phyloP scores from a whole-genome alignment of 2,113 vertebrate genomes.

The Paramormyrops kingsleyae region DNA sequence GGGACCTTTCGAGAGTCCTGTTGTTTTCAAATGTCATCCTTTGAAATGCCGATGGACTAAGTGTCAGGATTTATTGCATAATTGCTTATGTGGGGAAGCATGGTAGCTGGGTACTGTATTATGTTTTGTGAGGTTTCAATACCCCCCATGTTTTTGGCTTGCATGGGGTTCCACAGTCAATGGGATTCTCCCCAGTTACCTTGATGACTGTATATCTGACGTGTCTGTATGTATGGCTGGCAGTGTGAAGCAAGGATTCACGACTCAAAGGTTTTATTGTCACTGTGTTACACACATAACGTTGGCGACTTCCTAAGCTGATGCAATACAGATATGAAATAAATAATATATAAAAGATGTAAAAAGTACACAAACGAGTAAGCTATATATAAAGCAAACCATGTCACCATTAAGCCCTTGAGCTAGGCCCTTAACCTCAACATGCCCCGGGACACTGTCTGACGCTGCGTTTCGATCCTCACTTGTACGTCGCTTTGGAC shows the following conservation, averaged over 20 bases:
- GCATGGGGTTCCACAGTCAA: not conserved
- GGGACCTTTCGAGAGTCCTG: not conserved
- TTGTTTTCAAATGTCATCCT: not conserved
- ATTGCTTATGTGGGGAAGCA: not conserved
- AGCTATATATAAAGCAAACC: not conserved
- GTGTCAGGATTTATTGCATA: not conserved
- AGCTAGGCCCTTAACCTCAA: not conserved
- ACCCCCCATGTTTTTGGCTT: not conserved
- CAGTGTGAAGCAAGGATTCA: not conserved
- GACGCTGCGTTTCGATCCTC: not conserved
- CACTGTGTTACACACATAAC: not conserved
- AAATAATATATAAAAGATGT: not conserved
- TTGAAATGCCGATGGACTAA: not conserved
- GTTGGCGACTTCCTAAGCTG: not conserved
- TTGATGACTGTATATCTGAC: not conserved
- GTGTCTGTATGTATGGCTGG: not conserved
- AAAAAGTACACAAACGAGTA: not conserved
- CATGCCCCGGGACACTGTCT: not conserved
- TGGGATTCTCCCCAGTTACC: not conserved
- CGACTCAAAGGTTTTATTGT: not conserved
- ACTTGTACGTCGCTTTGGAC: not conserved
- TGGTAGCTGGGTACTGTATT: not conserved
- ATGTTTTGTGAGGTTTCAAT: not conserved
- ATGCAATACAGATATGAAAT: not conserved
- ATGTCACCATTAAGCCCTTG: not conserved